phyloP scores from a whole-genome alignment of 2,888 invertebrate genomes.

The Disparrhopalites patrizii region DNA sequence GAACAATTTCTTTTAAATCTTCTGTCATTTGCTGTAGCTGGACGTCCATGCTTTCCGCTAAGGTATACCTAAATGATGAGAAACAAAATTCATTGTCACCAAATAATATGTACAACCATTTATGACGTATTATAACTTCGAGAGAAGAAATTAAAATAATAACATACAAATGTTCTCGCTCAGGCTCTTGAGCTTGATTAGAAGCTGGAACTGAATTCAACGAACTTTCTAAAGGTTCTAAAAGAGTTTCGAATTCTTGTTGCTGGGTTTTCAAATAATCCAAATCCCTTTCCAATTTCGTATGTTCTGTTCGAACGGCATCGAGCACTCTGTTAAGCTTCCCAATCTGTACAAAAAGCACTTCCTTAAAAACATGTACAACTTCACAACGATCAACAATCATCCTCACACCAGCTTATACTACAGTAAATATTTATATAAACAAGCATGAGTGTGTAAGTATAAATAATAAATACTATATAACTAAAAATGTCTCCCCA shows the following conservation, averaged over 20 bases:
- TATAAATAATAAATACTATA: too few relatives aligned
- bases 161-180: constrained; percentile 78
- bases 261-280: constrained; percentile 92
- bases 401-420: too few relatives aligned
- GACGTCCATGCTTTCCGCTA: constrained; percentile 85
- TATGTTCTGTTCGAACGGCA: constrained; percentile 81
- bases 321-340: constrained; percentile 82
- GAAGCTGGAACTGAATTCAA: constrained; percentile 49
- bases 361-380: not conserved
- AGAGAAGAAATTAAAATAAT: not conserved
- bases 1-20: constrained; percentile 90
- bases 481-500: too few relatives aligned
- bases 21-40: constrained; percentile 92
- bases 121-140: not conserved
- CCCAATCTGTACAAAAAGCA: constrained; percentile 61
- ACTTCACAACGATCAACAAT: too few relatives aligned
- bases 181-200: constrained; percentile 66
- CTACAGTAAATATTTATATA: too few relatives aligned
- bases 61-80: constrained; percentile 62
- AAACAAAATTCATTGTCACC: not conserved
- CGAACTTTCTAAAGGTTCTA: constrained; percentile 69
- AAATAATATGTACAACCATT: not conserved
- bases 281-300: constrained; percentile 83
- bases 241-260: constrained; percentile 80
- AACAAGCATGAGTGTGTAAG: too few relatives aligned